These are phyloP conservation scores for Xenopus borealis DNA, from an alignment of 2,113 vertebrate genomes.

Conservation along the genomic window DNA sequence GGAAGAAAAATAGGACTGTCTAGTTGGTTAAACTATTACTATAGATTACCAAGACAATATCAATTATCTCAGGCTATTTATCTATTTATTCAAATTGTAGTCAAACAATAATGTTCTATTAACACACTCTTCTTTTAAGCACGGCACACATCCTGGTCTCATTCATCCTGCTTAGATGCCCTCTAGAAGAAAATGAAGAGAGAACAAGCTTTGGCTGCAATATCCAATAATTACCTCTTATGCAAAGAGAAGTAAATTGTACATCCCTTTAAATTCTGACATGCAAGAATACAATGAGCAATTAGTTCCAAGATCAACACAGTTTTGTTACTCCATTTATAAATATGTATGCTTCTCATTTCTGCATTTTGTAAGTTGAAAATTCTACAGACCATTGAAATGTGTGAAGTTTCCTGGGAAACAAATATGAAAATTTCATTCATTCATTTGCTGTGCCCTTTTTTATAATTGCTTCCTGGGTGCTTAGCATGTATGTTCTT, in stretches of 20 bases:
- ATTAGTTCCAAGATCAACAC: neutral
- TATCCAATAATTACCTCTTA: conserved; percentile 65
- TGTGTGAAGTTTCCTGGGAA: too few relatives aligned
- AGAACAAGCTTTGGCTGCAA: conserved; percentile 63
- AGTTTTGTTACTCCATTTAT: too few relatives aligned
- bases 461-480: too few relatives aligned
- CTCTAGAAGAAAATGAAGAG: conserved; percentile 57
- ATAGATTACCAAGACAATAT: too few relatives aligned
- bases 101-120: neutral
- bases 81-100: too few relatives aligned
- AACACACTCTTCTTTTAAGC: neutral
- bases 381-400: neutral
- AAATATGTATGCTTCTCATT: too few relatives aligned
- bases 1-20: too few relatives aligned
- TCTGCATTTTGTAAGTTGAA: neutral
- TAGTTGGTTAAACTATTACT: too few relatives aligned
- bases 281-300: neutral
- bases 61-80: too few relatives aligned
- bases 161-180: conserved; percentile 55
- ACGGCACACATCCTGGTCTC: conserved; percentile 20
- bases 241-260: conserved; percentile 59
- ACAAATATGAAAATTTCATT: too few relatives aligned
- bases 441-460: too few relatives aligned
- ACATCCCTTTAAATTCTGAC: conserved; percentile 37
- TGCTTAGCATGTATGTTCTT: too few relatives aligned